Base-by-base conservation (phyloP, 2,888 invertebrate genomes). In the Cryptosula pallasiana region DNA sequence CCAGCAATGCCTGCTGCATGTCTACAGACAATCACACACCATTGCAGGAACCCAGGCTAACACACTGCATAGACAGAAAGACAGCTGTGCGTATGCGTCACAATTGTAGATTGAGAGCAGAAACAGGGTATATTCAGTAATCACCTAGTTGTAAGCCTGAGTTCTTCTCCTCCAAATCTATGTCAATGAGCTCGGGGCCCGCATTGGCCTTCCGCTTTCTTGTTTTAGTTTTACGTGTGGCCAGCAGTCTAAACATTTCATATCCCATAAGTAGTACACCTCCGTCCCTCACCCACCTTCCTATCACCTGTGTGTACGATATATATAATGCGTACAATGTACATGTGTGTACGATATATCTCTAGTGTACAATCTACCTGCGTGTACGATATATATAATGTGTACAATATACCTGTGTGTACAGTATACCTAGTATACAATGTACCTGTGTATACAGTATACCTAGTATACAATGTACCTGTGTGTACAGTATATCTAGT, bases 231-330 rank as follows among this genome's bases (percentile, higher is more conserved):
- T 72, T 73, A 35, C 70, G 72, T n/a, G 76, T 75, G 27, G 94
- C 93, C 71, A 99, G 87, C 76, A 96, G 89, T 25, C 98, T 89
- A 82, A 94, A 99, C 82, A 98, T 88, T 86, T 99, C 99, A 83
- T 99, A 99, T 0, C 99, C 98, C 82, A 99, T 94, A 78, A 99
- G 88, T 54, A 99, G 87, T 0, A 98, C 96, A 0, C 98, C 98
- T 2, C 97, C 97, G 9, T 89, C 88, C 54, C 89, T 88, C 55
- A 89, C 88, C 98, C 98, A 99, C 72, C 92, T 91, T 80, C 89
- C 86, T 78, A 84, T 25, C n/a, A 63, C 63, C 63, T 63, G 63
- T 32, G n/a, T 25, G 32, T 2, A 45, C 45, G 20, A 45, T 13
- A 45, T n/a, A n/a, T n/a, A n/a, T n/a, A n/a, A n/a, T n/a, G n/a